These are phyloP conservation scores for Oreochromis mossambicus DNA, from an alignment of 2,797 vertebrate species.

Conservation along the genomic window DNA sequence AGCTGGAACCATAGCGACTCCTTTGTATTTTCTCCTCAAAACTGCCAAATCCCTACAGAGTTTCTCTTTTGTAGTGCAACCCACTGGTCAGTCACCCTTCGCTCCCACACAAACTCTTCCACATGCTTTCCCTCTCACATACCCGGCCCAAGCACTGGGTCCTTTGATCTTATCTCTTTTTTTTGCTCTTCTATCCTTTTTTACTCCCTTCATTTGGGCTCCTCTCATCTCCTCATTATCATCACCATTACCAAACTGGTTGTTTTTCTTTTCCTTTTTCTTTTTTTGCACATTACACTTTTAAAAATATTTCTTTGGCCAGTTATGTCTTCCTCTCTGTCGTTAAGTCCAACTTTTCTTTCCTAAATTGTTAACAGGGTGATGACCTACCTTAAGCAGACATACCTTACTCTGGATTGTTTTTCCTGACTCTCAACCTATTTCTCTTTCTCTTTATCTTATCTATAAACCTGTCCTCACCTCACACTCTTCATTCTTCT, in stretches of 20 bases:
- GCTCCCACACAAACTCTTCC: conserved; percentile 49
- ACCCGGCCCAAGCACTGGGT: conserved; percentile 7
- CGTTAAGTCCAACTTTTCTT: neutral
- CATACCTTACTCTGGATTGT: neutral
- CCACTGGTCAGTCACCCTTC: conserved; percentile 52
- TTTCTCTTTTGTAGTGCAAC: conserved; percentile 61
- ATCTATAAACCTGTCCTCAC: conserved; percentile 37
- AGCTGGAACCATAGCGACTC: conserved; percentile 40
- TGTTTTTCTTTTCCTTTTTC: neutral
- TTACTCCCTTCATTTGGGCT: conserved; percentile 9
- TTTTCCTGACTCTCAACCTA: neutral
- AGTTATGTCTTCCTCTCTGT: neutral
- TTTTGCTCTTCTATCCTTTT: conserved; percentile 17
- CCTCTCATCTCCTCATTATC: conserved; percentile 26
- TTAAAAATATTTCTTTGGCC: neutral
- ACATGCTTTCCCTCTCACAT: conserved; percentile 44
- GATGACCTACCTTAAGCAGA: neutral
- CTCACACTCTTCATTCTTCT: conserved; percentile 3
- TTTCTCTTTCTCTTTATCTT: conserved; percentile 54
- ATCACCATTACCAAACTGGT: neutral
- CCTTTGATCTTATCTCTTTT: conserved; percentile 53
- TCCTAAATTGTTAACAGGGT: neutral
- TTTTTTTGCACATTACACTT: neutral
- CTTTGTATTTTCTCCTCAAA: conserved; percentile 44
- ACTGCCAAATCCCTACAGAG: conserved; percentile 31